These are phyloP conservation scores for Erebia ligea DNA, from an alignment of 2,888 invertebrate genomes.

Conservation along the genomic window DNA sequence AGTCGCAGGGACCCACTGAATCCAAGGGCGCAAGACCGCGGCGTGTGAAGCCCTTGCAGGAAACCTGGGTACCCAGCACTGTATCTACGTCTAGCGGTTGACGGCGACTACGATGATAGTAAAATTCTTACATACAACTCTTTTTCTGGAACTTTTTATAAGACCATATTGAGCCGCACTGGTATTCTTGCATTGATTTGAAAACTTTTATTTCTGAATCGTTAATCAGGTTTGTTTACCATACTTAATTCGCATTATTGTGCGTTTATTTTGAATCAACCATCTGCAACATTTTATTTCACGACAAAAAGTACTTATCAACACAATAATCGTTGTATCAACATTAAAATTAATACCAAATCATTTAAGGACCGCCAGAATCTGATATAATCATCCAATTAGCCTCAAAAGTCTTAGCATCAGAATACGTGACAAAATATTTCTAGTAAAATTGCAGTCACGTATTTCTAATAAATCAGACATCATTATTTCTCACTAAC, in stretches of 20 bases:
- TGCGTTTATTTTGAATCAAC: constrained; percentile 3
- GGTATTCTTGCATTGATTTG: too few species aligned
- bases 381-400: constrained; percentile 39
- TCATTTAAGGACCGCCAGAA: constrained; percentile 16
- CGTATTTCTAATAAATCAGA: constrained; percentile 43
- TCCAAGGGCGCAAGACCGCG: too few species aligned
- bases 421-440: constrained; percentile 43
- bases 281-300: constrained; percentile 15
- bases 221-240: background rate
- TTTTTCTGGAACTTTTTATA: too few species aligned
- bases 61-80: too few species aligned
- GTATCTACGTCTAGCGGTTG: too few species aligned
- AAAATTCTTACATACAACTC: too few species aligned
- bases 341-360: constrained; percentile 12
- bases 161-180: too few species aligned
- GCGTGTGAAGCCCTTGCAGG: too few species aligned
- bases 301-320: constrained; percentile 13
- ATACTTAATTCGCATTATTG: background rate
- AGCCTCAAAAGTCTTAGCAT: constrained; percentile 37
- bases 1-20: too few species aligned
- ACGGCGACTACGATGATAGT: too few species aligned
- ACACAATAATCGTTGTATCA: constrained; percentile 19
- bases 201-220: background rate
- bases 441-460: constrained; percentile 40
- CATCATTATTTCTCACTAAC: constrained; percentile 44